phyloP scores from a whole-genome alignment of 2,113 vertebrate species.

The Phalacrocorax brasilianus region DNA sequence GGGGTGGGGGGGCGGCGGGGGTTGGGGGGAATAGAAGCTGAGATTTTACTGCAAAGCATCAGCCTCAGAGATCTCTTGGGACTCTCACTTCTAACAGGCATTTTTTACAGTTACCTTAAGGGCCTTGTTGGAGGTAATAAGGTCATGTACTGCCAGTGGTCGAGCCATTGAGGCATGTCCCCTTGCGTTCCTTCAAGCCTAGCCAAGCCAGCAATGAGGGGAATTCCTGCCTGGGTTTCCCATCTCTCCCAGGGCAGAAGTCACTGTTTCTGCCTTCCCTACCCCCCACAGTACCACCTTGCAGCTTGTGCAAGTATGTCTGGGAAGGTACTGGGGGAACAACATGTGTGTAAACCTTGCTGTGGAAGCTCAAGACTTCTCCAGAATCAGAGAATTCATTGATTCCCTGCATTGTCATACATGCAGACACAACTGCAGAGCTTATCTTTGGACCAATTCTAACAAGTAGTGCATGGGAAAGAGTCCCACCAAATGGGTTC shows the following conservation, averaged over 20 bases:
- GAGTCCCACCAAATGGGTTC: neutral
- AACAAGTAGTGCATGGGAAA: neutral
- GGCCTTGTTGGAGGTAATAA: neutral
- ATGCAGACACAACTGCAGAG: fast-evolving
- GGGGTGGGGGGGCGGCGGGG: too few relatives aligned
- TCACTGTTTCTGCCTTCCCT: neutral
- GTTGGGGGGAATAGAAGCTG: fast-evolving
- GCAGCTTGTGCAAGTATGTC: neutral
- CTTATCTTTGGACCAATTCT: neutral
- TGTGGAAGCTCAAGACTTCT: neutral
- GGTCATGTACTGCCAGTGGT: neutral
- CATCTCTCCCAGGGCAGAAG: neutral
- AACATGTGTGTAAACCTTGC: fast-evolving
- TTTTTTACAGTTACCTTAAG: neutral
- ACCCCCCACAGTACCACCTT: too few relatives aligned
- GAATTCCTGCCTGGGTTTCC: neutral
- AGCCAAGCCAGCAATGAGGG: neutral
- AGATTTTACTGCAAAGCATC: neutral
- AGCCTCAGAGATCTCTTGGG: neutral
- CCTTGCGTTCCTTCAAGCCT: neutral
- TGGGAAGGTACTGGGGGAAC: neutral
- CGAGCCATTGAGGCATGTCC: fast-evolving
- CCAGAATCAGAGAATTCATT: too few relatives aligned
- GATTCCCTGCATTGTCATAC: neutral
- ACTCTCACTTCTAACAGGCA: neutral